A percentile compares a stretch with the other conserved stretches of the same genome.
Evolutionary conservation across 2,797 vertebrate genomes (phyloP).

Genomic region (Leptoclinus maculatus): DNA sequence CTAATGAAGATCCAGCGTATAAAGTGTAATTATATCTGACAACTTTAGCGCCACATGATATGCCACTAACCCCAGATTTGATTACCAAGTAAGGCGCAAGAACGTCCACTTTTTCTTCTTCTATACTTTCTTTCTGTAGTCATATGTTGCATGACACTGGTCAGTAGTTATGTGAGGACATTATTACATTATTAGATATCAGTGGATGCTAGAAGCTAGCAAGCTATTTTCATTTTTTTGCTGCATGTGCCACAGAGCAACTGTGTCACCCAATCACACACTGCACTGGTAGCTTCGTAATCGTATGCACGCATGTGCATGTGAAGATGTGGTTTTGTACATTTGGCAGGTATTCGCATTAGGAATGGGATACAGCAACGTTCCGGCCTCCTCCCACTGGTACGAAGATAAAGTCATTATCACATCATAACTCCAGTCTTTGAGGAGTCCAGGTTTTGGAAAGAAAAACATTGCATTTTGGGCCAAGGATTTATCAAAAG

Average conservation of each 20-base stretch:
- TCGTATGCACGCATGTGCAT: neutral
- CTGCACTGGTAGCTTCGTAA: neutral
- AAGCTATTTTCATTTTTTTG: neutral
- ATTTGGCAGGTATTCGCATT: constrained; percentile 38
- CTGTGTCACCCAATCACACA: too few species aligned
- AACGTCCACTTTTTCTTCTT: neutral
- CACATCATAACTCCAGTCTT: constrained; percentile 38
- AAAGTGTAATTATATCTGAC: constrained; percentile 8
- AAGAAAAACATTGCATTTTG: neutral
- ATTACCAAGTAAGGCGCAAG: too few species aligned
- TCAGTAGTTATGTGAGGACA: neutral
- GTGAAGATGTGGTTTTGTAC: constrained; percentile 2
- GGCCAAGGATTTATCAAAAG: constrained; percentile 22
- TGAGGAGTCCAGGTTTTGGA: constrained; percentile 20
- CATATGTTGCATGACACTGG: neutral
- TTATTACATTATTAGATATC: too few species aligned
- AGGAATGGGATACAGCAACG: constrained; percentile 20
- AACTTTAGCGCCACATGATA: constrained; percentile 26
- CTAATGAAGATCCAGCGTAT: constrained; percentile 4
- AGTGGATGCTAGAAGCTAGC: neutral
- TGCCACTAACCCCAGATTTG: constrained; percentile 15
- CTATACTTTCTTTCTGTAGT: neutral
- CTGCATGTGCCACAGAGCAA: too few species aligned
- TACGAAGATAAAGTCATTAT: constrained; percentile 55
- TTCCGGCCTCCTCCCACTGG: constrained; percentile 10